Percentiles rank a stretch among this genome's conserved stretches.
phyloP scores from a whole-genome alignment of 2,797 vertebrate genomes.

The Philypnodon macrostomus region DNA sequence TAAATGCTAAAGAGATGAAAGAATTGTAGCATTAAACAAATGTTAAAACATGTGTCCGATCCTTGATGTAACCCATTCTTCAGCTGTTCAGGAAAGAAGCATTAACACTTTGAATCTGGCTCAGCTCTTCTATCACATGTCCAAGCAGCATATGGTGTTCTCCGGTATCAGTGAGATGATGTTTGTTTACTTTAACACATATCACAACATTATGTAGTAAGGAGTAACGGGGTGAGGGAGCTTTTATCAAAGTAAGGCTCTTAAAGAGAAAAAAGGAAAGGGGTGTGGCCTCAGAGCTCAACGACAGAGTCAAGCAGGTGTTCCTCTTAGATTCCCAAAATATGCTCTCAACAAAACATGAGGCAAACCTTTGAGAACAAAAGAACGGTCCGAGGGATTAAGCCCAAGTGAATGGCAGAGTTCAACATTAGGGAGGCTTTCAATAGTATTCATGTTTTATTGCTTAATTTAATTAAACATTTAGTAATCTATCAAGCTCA shows the following conservation, averaged over 20 bases:
- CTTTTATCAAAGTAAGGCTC: slow-evolving; percentile 8
- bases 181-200: no score
- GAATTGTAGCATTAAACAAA: neutral
- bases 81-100: slow-evolving; percentile 3
- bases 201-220: neutral
- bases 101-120: neutral
- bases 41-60: neutral
- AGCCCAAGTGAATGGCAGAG: neutral
- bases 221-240: neutral
- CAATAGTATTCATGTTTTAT: neutral
- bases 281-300: neutral
- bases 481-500: no score
- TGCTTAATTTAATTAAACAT: no score
- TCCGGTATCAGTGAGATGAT: neutral
- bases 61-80: neutral
- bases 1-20: neutral
- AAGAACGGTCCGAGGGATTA: neutral
- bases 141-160: neutral
- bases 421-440: neutral
- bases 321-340: slow-evolving; percentile 28
- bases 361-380: slow-evolving; percentile 2
- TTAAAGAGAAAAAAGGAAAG: neutral
- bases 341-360: slow-evolving; percentile 62
- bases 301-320: slow-evolving; percentile 46
- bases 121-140: neutral